Percentiles rank a stretch among this genome's conserved stretches.
Evolutionary conservation across 2,797 vertebrate genomes (phyloP).

Genomic region (Orestias chungarensis): DNA sequence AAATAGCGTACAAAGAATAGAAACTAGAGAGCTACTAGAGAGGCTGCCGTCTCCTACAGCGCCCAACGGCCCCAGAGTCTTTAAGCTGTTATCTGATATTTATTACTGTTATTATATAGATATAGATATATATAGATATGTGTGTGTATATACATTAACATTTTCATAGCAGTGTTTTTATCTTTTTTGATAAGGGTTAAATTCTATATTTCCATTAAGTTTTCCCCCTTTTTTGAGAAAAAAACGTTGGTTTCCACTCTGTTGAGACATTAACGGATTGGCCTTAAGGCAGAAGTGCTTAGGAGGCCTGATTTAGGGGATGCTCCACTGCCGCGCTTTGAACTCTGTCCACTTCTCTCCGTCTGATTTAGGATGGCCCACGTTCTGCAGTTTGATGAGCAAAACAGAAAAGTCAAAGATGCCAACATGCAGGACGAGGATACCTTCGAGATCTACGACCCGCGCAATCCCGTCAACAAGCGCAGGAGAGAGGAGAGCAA

Average conservation of each 20-base stretch:
- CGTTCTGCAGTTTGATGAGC: conserved; percentile 96
- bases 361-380: conserved; percentile 89
- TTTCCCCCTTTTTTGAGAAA: background rate
- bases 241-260: background rate
- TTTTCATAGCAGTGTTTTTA: too few relatives aligned
- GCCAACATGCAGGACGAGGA: conserved; percentile 96
- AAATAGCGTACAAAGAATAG: too few relatives aligned
- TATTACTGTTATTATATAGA: too few relatives aligned
- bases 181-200: background rate
- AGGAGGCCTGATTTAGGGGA: conserved; percentile 60
- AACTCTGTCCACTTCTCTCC: conserved; percentile 49
- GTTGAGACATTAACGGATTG: background rate
- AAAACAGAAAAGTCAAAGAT: conserved; percentile 95
- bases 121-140: too few relatives aligned
- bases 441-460: conserved; percentile 98
- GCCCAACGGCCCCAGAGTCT: too few relatives aligned
- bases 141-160: too few relatives aligned
- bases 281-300: conserved; percentile 4
- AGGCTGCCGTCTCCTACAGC: too few relatives aligned
- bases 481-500: conserved; percentile 96
- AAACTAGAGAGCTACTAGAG: too few relatives aligned
- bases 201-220: background rate
- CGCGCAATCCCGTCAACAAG: conserved; percentile 97
- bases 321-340: conserved; percentile 43
- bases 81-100: too few relatives aligned